A percentile compares a stretch with the other conserved stretches of the same genome.
Evolutionary conservation across 2,113 vertebrate genomes (phyloP).

Genomic region (Oriolus oriolus): DNA sequence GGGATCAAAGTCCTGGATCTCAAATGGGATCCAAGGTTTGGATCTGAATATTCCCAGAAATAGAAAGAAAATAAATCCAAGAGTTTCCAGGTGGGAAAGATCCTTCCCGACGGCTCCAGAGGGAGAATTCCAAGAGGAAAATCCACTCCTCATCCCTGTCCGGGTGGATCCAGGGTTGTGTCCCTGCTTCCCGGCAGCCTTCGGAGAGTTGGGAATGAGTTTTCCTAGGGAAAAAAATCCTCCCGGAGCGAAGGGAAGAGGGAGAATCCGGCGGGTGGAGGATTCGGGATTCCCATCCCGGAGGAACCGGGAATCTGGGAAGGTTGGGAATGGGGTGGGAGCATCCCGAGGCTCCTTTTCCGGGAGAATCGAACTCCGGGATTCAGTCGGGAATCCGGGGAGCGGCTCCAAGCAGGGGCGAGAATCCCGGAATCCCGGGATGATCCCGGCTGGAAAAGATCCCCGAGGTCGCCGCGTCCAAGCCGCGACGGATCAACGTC

Average conservation of each 20-base stretch:
- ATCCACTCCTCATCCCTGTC: neutral
- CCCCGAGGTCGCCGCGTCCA: neutral
- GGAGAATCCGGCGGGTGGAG: rapidly evolving
- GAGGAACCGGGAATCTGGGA: neutral
- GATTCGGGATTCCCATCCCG: neutral
- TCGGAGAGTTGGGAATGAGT: rapidly evolving
- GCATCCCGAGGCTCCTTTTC: neutral
- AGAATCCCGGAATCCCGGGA: neutral
- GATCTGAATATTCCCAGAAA: neutral
- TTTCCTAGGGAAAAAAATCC: neutral
- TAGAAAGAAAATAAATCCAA: neutral
- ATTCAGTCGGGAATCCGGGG: neutral
- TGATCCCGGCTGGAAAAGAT: neutral
- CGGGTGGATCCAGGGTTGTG: neutral
- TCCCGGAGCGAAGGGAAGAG: neutral
- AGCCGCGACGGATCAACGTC: neutral
- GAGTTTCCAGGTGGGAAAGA: neutral
- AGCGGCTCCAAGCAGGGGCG: rapidly evolving
- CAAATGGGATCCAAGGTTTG: neutral
- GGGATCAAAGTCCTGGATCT: neutral
- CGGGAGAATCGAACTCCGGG: rapidly evolving
- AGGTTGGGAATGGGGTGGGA: neutral
- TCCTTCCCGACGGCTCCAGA: neutral
- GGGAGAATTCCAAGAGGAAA: neutral
- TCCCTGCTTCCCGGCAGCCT: neutral